Conservation (phyloP, 2,888 invertebrate genomes). For the Anagyrus pseudococci region DNA sequence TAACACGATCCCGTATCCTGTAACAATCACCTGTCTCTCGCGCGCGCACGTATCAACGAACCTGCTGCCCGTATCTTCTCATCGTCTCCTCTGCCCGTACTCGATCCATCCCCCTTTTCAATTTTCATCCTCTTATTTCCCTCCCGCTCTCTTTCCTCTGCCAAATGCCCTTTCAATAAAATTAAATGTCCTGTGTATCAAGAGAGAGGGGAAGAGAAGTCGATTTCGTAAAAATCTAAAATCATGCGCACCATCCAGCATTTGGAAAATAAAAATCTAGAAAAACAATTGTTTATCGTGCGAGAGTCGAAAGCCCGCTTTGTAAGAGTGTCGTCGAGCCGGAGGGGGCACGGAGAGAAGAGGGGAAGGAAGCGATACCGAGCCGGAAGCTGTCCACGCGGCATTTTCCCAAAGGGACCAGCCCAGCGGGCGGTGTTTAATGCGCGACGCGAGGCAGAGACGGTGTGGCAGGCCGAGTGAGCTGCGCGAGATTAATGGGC, state of each 20-base stretch:
- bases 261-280: no score
- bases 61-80: background rate
- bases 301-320: no score
- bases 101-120: no score
- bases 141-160: no score
- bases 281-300: no score
- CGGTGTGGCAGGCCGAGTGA: background rate
- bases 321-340: background rate
- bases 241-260: no score
- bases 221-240: no score
- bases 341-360: conserved; percentile 16
- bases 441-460: background rate
- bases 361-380: conserved; percentile 57
- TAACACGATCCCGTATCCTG: background rate
- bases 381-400: conserved; percentile 59
- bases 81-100: no score
- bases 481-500: background rate
- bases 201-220: no score
- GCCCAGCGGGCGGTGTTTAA: conserved; percentile 21
- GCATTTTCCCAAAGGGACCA: conserved; percentile 43
- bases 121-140: no score
- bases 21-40: background rate
- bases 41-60: background rate
- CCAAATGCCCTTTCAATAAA: no score
- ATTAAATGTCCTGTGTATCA: no score